These are phyloP conservation scores for Chrysaora quinquecirrha DNA, from an alignment of 30 jellyfish, hydroid and myxozoan species.

Conservation along the genomic window DNA sequence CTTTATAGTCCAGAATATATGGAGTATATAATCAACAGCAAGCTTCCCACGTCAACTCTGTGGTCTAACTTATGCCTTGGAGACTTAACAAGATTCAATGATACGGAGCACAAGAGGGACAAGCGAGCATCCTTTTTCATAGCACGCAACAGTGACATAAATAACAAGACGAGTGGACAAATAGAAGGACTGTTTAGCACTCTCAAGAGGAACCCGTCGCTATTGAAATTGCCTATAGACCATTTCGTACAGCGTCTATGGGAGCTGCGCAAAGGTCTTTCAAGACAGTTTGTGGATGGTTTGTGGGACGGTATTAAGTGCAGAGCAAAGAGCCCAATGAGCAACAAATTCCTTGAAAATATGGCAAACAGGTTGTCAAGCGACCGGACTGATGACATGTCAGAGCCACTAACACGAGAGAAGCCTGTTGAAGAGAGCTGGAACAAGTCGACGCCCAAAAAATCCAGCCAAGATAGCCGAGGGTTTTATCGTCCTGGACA, in stretches of 20 bases:
- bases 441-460: background rate
- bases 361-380: background rate
- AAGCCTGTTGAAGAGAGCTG: constrained; percentile 3
- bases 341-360: background rate
- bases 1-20: constrained; percentile 1
- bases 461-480: background rate
- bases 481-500: background rate
- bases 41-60: background rate
- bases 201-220: background rate
- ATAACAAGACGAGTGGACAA: background rate
- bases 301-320: constrained; percentile 3
- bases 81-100: constrained; percentile 7
- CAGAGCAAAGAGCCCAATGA: background rate
- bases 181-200: background rate
- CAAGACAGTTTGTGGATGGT: constrained; percentile 11
- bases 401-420: background rate
- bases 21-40: background rate
- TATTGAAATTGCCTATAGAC: background rate
- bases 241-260: background rate
- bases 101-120: background rate
- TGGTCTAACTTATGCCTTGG: background rate
- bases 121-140: background rate
- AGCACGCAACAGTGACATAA: background rate
- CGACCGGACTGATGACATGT: background rate
- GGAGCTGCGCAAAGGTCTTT: constrained; percentile 1